Conservation (phyloP, 2,113 vertebrate genomes). For the Coturnix japonica region DNA sequence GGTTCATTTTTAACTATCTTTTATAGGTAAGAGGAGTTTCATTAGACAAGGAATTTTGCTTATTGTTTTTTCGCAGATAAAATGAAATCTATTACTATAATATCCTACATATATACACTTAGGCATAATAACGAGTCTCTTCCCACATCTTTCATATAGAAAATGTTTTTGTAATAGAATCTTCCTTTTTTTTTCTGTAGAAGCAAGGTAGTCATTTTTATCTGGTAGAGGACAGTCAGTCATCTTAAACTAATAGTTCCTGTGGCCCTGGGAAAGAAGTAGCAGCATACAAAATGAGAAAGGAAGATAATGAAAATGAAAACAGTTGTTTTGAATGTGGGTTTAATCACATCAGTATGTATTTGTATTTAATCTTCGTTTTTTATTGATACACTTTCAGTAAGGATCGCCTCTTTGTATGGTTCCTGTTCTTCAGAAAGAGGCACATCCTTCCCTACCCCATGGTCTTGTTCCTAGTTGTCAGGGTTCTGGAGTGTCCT, state of each 20-base stretch:
- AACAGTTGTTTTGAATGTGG: neutral
- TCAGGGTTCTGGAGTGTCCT: neutral
- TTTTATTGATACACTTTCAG: conserved; percentile 27
- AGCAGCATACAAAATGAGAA: neutral
- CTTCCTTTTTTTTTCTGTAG: neutral
- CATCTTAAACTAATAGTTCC: neutral
- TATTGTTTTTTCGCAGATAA: neutral
- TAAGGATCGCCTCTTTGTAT: neutral
- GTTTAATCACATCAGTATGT: neutral
- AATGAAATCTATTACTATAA: neutral
- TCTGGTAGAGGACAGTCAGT: neutral
- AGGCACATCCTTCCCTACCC: neutral
- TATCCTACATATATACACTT: neutral
- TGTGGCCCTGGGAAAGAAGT: neutral
- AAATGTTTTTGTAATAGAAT: neutral
- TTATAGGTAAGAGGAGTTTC: neutral
- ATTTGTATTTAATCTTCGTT: conserved; percentile 21
- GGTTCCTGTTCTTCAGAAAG: conserved; percentile 28
- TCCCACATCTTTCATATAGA: neutral
- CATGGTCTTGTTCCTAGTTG: neutral
- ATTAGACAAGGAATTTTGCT: neutral
- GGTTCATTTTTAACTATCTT: neutral
- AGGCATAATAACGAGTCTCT: neutral
- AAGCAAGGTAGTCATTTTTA: neutral
- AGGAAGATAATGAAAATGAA: neutral